Evolutionary conservation across 35 echinoderm and acorn worm species (phyloP), one percentile per base, ranked within the genome.

Genomic region (Lytechinus variegatus): DNA sequence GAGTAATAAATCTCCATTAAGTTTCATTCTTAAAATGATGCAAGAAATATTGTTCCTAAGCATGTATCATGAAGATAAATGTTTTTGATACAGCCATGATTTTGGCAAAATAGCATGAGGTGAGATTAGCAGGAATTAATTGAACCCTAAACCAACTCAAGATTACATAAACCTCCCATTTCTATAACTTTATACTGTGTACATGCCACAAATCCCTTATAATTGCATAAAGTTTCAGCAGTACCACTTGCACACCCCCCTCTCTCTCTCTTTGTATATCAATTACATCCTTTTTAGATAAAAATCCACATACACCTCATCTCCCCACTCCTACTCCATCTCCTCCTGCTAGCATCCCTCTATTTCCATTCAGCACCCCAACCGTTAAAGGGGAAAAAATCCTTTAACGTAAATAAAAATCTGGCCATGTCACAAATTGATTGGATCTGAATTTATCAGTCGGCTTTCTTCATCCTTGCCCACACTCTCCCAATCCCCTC

Each of bases 401-500:
- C 66, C 21, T 24, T 24, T 79, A 79, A 79, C 24, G 19, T 79
- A 79, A 79, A 79, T 79, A 79, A 79, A 79, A 79, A 79, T 79
- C 66, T 24, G 66, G 66, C 12, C 19, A 79, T 7, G 66, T 24
- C 66, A 79, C 16, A 79, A 79, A 79, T 79, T 79, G 66, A 79
- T 79, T 79, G 66, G 66, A 79, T 79, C 66, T 79, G 66, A 79
- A 79, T 79, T 79, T 79, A 79, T 79, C 66, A 79, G 19, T n/a
- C 21, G 1, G 66, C 19, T 79, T 79, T 24, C 8, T 79, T 24
- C 9, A 79, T 79, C 66, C 66, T 24, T 79, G 19, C 14, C 66
- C 66, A 79, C 66, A 79, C 66, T n/a, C 66, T 79, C 66, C 5
- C 88, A 90, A 52, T 54, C 52, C 88, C 13, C 88, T 54, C 52